Conservation (phyloP, 2,888 invertebrate genomes). For the Synergus itoensis region DNA sequence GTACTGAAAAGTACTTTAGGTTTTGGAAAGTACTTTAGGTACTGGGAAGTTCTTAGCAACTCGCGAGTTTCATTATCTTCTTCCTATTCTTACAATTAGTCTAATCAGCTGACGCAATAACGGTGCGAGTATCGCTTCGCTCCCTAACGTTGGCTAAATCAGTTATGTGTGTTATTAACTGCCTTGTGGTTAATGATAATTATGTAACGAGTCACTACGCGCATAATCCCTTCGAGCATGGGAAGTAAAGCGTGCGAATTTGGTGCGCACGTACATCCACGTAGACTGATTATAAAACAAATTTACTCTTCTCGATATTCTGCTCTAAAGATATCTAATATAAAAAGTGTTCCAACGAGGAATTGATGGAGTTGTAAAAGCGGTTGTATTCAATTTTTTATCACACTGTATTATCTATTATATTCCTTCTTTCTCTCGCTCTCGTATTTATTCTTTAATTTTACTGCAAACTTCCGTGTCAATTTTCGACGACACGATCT, state of each 20-base stretch:
- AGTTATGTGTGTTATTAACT: conserved; percentile 36
- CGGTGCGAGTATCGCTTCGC: conserved; percentile 25
- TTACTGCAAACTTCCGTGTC: background rate
- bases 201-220: conserved; percentile 22
- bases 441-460: background rate
- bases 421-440: background rate
- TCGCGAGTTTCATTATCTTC: background rate
- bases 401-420: background rate
- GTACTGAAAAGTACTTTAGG: no score
- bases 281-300: conserved; percentile 23
- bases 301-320: conserved; percentile 11
- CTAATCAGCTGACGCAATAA: conserved; percentile 38
- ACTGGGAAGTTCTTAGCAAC: background rate
- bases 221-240: conserved; percentile 32
- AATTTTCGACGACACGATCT: background rate
- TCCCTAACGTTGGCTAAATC: conserved; percentile 21
- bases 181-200: conserved; percentile 37
- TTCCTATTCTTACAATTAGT: conserved; percentile 37
- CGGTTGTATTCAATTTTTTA: background rate
- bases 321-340: background rate
- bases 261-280: conserved; percentile 8
- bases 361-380: background rate
- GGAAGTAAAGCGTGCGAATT: conserved; percentile 41
- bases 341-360: background rate
- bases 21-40: background rate